A percentile compares a stretch with the other conserved stretches of the same genome.
Evolutionary conservation across 2,888 invertebrate species (phyloP).

Genomic region (Baronia brevicornis): DNA sequence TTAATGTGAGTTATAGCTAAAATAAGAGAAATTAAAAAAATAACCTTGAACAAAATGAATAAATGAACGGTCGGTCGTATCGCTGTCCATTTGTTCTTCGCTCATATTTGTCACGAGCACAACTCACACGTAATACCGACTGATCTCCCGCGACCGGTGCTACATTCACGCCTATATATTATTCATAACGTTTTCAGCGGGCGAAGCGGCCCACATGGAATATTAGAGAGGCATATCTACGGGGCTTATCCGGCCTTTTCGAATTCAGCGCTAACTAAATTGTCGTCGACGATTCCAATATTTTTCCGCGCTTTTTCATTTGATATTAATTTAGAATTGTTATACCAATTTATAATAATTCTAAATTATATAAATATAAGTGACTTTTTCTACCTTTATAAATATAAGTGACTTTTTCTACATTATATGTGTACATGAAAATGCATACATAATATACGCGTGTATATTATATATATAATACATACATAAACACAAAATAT

Average conservation of each 20-base stretch:
- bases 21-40: too few relatives aligned
- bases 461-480: too few relatives aligned
- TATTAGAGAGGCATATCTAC: slow-evolving; percentile 60
- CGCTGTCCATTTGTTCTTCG: slow-evolving; percentile 31
- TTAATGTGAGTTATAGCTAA: too few relatives aligned
- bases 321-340: slow-evolving; percentile 14
- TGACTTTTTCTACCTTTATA: slow-evolving; percentile 12
- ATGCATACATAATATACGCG: slow-evolving; percentile 15
- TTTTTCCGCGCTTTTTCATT: slow-evolving; percentile 17
- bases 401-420: slow-evolving; percentile 2
- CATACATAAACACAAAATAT: too few relatives aligned
- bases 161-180: slow-evolving; percentile 54
- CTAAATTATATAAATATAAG: too few relatives aligned
- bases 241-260: slow-evolving; percentile 51
- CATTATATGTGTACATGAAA: slow-evolving; percentile 7
- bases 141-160: slow-evolving; percentile 40
- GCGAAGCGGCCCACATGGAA: slow-evolving; percentile 62
- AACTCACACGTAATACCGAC: slow-evolving; percentile 31
- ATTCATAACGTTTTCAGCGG: slow-evolving; percentile 68
- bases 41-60: too few relatives aligned
- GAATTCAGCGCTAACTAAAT: slow-evolving; percentile 65
- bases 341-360: too few relatives aligned
- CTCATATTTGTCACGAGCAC: slow-evolving; percentile 46
- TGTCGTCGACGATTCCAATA: slow-evolving; percentile 44
- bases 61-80: slow-evolving; percentile 20